Conservation (phyloP, 2,888 invertebrate genomes). For the Ypsolopha scabrella region DNA sequence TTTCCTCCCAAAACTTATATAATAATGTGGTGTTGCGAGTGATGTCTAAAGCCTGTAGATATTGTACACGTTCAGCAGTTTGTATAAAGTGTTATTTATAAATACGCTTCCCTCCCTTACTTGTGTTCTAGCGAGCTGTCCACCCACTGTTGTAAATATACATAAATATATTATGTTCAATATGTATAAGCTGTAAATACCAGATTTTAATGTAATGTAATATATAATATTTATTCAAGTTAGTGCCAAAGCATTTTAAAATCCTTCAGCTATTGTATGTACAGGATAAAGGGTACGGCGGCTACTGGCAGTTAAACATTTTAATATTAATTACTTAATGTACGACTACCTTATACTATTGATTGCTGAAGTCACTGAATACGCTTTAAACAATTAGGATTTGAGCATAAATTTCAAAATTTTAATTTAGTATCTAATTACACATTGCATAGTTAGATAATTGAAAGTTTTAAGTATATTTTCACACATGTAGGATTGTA, state of each 20-base stretch:
- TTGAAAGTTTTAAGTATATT: conserved; percentile 11
- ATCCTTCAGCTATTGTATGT: conserved; percentile 36
- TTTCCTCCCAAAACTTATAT: too few relatives aligned
- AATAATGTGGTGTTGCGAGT: conserved; percentile 30
- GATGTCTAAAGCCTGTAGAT: conserved; percentile 38
- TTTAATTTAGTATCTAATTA: conserved; percentile 17
- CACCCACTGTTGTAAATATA: conserved; percentile 46
- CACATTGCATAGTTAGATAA: conserved; percentile 13
- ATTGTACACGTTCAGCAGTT: conserved; percentile 44
- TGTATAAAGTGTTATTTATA: conserved; percentile 16
- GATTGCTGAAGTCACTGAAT: conserved; percentile 34
- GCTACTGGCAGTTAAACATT: conserved; percentile 2
- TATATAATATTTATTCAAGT: conserved; percentile 54
- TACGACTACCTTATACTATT: conserved; percentile 16
- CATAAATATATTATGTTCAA: conserved; percentile 17
- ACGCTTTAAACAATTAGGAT: conserved; percentile 46
- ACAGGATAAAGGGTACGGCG: conserved; percentile 17
- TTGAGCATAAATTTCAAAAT: conserved; percentile 22
- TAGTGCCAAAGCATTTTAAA: conserved; percentile 66
- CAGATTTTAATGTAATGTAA: conserved; percentile 52
- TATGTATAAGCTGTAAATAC: conserved; percentile 60
- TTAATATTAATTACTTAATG: conserved; percentile 1
- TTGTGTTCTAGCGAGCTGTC: conserved; percentile 34
- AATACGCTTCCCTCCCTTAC: conserved; percentile 7
- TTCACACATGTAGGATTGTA: conserved; percentile 8